Evolutionary conservation across 2,113 vertebrate species (phyloP).

Genomic region (Esox niger): DNA sequence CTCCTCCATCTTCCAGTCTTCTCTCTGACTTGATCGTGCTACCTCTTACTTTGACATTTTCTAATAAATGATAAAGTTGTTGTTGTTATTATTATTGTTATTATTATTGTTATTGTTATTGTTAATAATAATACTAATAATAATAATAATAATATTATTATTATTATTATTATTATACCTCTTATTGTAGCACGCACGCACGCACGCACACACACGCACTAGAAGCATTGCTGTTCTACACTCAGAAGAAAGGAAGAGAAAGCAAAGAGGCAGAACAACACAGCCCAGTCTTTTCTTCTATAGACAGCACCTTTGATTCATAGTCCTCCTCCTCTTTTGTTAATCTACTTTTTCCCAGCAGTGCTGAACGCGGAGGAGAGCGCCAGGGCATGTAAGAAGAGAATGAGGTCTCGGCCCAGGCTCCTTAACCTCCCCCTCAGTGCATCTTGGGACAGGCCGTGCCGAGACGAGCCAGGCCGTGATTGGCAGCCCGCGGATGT

Average conservation of each 20-base stretch:
- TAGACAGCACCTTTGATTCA: slow-evolving; percentile 10
- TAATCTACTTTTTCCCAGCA: slow-evolving; percentile 5
- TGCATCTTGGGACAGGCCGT: neutral
- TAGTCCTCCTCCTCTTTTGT: neutral
- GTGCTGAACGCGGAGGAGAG: neutral
- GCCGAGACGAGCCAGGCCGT: neutral
- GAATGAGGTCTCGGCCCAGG: neutral
- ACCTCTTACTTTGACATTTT: too few relatives aligned
- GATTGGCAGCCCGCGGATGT: slow-evolving; percentile 6
- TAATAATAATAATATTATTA: too few relatives aligned
- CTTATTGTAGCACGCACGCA: neutral
- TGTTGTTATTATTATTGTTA: too few relatives aligned
- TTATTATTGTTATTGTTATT: too few relatives aligned
- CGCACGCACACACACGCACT: neutral
- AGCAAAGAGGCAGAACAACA: neutral
- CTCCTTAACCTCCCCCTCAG: neutral
- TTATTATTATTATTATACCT: too few relatives aligned
- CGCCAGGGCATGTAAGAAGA: neutral
- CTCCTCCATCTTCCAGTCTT: neutral
- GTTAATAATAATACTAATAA: too few relatives aligned
- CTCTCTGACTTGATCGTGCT: neutral
- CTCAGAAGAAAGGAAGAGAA: neutral
- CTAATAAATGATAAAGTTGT: too few relatives aligned
- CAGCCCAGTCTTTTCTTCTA: neutral
- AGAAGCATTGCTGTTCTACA: neutral